phyloP scores from a whole-genome alignment of 2,797 vertebrate genomes.

The Diplodus puntazzo region DNA sequence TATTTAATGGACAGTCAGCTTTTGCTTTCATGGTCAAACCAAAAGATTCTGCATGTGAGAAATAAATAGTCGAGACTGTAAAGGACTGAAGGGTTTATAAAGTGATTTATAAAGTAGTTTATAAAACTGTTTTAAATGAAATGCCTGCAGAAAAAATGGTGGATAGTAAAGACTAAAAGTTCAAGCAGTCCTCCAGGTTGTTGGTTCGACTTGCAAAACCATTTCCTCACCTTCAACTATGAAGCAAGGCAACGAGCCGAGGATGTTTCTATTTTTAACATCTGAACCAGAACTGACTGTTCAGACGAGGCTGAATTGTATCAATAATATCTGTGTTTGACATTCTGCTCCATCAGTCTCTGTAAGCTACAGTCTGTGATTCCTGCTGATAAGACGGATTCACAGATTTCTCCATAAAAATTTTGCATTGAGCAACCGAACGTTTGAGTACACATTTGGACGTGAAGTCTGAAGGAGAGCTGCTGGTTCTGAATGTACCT shows the following conservation, averaged over 20 bases:
- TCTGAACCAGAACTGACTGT: not conserved
- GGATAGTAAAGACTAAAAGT: not conserved
- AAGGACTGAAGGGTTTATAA: too few relatives aligned
- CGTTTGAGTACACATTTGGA: not conserved
- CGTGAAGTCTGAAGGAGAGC: not conserved
- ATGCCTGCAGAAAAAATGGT: too few relatives aligned
- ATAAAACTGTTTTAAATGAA: too few relatives aligned
- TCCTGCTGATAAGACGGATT: not conserved
- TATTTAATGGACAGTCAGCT: not conserved
- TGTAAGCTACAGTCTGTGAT: not conserved
- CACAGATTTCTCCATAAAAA: not conserved
- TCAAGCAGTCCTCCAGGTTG: not conserved
- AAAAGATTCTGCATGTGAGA: not conserved
- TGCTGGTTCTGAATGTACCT: accelerated
- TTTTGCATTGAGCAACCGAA: not conserved
- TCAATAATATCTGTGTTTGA: conserved; percentile 2
- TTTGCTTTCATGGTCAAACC: too few relatives aligned
- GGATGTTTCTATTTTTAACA: not conserved
- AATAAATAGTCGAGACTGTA: too few relatives aligned
- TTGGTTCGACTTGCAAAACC: not conserved
- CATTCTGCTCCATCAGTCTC: not conserved
- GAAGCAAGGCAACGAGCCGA: not conserved
- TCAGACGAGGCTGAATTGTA: not conserved
- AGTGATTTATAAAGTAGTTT: too few relatives aligned
- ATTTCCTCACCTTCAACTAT: not conserved